These are phyloP conservation scores for Umimayanthus kanabou DNA, from an alignment of 92 coral and sea anemone species.

Conservation along the genomic window DNA sequence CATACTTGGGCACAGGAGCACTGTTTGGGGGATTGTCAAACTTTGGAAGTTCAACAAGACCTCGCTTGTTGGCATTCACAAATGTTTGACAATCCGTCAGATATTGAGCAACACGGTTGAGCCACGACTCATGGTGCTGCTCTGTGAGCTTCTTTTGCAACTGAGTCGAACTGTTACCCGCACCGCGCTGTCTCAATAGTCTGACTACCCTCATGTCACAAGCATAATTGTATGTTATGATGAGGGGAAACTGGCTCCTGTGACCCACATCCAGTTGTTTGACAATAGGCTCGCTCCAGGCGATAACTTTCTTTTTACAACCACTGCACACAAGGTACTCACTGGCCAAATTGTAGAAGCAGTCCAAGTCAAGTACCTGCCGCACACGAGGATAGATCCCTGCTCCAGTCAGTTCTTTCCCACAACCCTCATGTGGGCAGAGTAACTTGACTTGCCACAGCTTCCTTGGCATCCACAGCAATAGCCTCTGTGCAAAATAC, in stretches of 20 bases:
- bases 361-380: constrained; percentile 46
- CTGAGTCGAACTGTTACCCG: too few species aligned
- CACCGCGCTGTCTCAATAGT: too few species aligned
- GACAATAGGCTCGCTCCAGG: constrained; percentile 44
- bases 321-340: constrained; percentile 33
- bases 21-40: constrained; percentile 44
- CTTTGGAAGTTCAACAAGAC: background rate
- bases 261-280: constrained; percentile 45
- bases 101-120: constrained; percentile 38
- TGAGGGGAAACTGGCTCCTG: constrained; percentile 39
- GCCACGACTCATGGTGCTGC: constrained; percentile 28
- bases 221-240: constrained; percentile 35
- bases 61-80: background rate
- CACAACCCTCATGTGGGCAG: constrained; percentile 54
- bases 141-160: too few species aligned
- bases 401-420: constrained; percentile 26
- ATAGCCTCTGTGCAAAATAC: constrained; percentile 53
- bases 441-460: constrained; percentile 55
- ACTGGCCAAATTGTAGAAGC: constrained; percentile 38
- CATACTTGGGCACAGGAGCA: constrained; percentile 48
- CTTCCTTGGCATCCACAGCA: constrained; percentile 74
- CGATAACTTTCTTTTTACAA: constrained; percentile 32
- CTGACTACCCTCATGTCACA: constrained; percentile 12
- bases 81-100: constrained; percentile 41
- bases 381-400: constrained; percentile 40